phyloP scores from a whole-genome alignment of 1,140 invertebrate genomes.

The Sitobion miscanthi region DNA sequence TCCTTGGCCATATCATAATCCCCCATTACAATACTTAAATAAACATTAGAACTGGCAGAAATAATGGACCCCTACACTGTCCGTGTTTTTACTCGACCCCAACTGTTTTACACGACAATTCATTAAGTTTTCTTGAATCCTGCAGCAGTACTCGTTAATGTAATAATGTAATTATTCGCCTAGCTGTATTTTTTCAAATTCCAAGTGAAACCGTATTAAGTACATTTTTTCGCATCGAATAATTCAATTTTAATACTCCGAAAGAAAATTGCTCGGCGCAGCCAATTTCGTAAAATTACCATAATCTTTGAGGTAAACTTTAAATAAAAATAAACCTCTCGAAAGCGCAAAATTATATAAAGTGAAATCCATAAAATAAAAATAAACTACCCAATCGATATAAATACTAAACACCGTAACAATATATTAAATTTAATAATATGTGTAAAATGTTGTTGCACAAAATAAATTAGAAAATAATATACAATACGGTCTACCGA shows the following conservation, averaged over 20 bases:
- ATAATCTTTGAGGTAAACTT: background rate
- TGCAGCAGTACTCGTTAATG: background rate
- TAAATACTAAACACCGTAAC: background rate
- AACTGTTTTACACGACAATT: background rate
- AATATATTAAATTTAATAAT: background rate
- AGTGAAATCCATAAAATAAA: background rate
- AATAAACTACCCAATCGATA: background rate
- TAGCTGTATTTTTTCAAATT: background rate
- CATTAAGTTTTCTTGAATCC: background rate
- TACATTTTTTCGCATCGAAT: background rate
- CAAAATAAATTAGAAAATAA: background rate
- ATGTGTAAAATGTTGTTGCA: background rate
- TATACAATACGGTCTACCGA: background rate
- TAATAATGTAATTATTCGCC: background rate
- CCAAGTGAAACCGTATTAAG: background rate
- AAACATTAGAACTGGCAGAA: background rate
- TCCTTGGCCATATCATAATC: background rate
- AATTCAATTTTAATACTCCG: background rate
- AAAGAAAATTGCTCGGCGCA: background rate
- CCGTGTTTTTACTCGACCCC: background rate
- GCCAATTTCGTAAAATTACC: background rate
- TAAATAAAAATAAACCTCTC: background rate
- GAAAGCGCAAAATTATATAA: background rate
- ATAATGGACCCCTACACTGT: background rate
- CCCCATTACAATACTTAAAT: slow-evolving; percentile 6